These are phyloP conservation scores for Nomada goodeniana DNA, from an alignment of 2,888 invertebrate genomes.

Conservation along the genomic window DNA sequence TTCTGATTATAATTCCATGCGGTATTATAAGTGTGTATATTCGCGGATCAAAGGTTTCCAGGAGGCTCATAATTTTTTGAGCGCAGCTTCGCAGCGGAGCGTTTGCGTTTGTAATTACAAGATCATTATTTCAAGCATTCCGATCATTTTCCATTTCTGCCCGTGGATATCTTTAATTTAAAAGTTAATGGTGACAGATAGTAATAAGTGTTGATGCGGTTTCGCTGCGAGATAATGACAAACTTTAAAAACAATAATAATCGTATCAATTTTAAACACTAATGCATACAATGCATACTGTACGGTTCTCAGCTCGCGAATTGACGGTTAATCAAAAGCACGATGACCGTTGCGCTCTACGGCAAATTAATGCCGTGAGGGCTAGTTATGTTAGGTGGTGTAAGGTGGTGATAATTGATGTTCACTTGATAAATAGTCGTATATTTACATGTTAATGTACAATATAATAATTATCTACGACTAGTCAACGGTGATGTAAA, in stretches of 20 bases:
- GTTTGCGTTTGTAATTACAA: constrained; percentile 38
- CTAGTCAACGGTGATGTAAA: too few species aligned
- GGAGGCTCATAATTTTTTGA: constrained; percentile 51
- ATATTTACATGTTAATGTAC: too few species aligned
- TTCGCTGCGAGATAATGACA: not conserved
- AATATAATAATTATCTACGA: too few species aligned
- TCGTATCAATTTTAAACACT: not conserved
- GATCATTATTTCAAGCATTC: constrained; percentile 26
- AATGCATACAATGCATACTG: too few species aligned
- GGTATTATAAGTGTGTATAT: constrained; percentile 8
- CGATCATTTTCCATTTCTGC: constrained; percentile 10
- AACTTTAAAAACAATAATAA: not conserved
- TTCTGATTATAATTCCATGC: constrained; percentile 47
- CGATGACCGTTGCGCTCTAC: too few species aligned
- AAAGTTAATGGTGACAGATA: not conserved
- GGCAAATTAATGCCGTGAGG: too few species aligned
- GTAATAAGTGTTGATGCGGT: not conserved
- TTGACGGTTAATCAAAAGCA: too few species aligned
- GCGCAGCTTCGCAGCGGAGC: not conserved
- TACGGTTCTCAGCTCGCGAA: too few species aligned
- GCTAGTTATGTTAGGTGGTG: too few species aligned
- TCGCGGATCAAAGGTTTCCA: constrained; percentile 53
- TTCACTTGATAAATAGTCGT: too few species aligned
- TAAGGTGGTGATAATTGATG: too few species aligned
- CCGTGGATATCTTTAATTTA: not conserved